Conservation (phyloP, 2,888 invertebrate species). For the Globia sparganii region DNA sequence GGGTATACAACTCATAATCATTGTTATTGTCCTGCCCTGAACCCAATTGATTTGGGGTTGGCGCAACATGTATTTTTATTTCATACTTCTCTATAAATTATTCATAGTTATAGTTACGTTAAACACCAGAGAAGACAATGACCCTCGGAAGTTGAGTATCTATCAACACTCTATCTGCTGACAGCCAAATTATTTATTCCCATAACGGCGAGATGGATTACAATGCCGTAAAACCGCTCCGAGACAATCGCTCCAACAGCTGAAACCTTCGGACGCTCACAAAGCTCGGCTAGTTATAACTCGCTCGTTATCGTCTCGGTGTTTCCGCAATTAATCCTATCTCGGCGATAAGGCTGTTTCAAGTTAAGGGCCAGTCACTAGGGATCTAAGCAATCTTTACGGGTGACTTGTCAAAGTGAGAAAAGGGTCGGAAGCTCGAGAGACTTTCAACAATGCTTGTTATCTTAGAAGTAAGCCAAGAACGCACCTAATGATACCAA, state of each 20-base stretch:
- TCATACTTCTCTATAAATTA: neutral
- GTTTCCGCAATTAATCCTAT: constrained; percentile 90
- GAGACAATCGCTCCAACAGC: constrained; percentile 65
- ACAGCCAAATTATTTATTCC: constrained; percentile 61
- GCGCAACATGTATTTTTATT: neutral
- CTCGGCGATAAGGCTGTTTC: constrained; percentile 88
- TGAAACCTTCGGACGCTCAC: constrained; percentile 71
- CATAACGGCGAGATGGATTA: constrained; percentile 57
- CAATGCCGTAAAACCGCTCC: constrained; percentile 65
- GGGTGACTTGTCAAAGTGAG: constrained; percentile 90
- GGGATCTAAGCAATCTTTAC: constrained; percentile 90
- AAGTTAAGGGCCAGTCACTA: constrained; percentile 87
- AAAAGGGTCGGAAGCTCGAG: constrained; percentile 89
- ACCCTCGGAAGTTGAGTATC: constrained; percentile 5
- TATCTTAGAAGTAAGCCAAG: constrained; percentile 89
- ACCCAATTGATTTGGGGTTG: neutral
- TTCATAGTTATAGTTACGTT: neutral
- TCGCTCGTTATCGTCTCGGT: constrained; percentile 85
- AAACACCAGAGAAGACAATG: constrained; percentile 12
- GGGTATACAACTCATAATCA: neutral
- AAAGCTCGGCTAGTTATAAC: constrained; percentile 83
- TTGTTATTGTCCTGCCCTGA: neutral
- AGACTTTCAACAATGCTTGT: constrained; percentile 90
- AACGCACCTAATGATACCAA: constrained; percentile 87
- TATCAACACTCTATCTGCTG: constrained; percentile 53